A percentile compares a stretch with the other conserved stretches of the same genome.
Conservation (phyloP, 2,797 vertebrate genomes). For the Anguilla pacifica region DNA sequence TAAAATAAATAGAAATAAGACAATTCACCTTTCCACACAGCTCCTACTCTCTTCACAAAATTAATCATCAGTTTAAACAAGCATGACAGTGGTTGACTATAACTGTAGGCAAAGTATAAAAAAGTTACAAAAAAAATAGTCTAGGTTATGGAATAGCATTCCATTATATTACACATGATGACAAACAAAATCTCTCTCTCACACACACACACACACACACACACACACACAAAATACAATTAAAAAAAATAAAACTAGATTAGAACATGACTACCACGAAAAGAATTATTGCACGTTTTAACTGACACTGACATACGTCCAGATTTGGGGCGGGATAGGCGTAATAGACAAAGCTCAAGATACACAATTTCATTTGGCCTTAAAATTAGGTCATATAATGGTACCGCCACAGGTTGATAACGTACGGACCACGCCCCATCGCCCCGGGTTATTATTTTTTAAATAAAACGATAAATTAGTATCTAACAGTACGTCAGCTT, state of each 20-base stretch:
- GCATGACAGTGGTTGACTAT: too few species aligned
- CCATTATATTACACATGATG: too few species aligned
- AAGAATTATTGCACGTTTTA: neutral
- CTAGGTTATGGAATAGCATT: too few species aligned
- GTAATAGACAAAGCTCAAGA: neutral
- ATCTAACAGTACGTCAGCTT: too few species aligned
- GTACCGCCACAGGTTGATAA: neutral
- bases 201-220: too few species aligned
- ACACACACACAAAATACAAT: too few species aligned
- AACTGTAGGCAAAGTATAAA: too few species aligned
- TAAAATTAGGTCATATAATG: neutral
- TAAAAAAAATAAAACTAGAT: too few species aligned
- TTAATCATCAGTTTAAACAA: too few species aligned
- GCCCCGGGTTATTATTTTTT: neutral
- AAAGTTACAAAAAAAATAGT: too few species aligned
- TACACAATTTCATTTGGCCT: neutral
- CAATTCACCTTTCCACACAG: neutral
- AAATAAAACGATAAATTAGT: neutral
- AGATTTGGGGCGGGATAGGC: neutral
- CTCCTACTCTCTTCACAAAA: neutral
- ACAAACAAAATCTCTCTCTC: too few species aligned
- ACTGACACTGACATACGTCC: neutral
- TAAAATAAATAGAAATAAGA: constrained; percentile 26
- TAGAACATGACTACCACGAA: too few species aligned
- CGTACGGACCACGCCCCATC: constrained; percentile 1